A percentile compares a stretch with the other conserved stretches of the same genome.
These are phyloP conservation scores for Sebastes oblongus DNA, from an alignment of 2,797 vertebrate species.

Conservation along the genomic window DNA sequence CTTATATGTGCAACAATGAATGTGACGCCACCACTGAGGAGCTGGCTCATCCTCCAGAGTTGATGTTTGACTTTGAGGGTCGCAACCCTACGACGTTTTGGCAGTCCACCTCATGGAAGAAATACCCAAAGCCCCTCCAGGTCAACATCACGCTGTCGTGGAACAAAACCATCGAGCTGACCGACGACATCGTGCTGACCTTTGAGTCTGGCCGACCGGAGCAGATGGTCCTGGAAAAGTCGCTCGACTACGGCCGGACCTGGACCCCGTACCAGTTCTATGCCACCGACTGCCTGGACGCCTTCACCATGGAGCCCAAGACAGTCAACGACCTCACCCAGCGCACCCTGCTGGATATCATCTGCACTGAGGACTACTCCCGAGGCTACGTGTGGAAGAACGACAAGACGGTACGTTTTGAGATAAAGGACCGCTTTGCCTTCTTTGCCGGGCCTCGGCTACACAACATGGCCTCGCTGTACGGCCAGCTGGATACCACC, in stretches of 20 bases:
- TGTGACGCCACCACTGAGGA: conserved; percentile 94
- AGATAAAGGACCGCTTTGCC: conserved; percentile 98
- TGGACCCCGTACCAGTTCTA: conserved; percentile 99
- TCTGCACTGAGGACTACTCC: conserved; percentile 99
- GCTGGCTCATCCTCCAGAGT: conserved; percentile 92
- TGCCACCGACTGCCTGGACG: conserved; percentile 96
- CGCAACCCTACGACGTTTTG: conserved; percentile 96
- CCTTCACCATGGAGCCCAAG: conserved; percentile 98
- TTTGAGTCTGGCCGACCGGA: conserved; percentile 97
- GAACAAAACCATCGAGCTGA: conserved; percentile 98
- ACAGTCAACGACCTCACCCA: conserved; percentile 92
- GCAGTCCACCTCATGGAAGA: conserved; percentile 97
- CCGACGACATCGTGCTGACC: conserved; percentile 95
- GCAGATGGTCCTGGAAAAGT: conserved; percentile 99
- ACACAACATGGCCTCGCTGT: conserved; percentile 98
- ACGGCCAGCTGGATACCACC: conserved; percentile 97
- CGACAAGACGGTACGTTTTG: conserved; percentile 96
- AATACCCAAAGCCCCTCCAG: conserved; percentile 93
- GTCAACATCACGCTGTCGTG: conserved; percentile 97
- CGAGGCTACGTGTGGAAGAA: conserved; percentile 94
- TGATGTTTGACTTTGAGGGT: conserved; percentile 98
- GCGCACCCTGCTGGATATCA: conserved; percentile 94
- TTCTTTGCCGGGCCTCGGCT: conserved; percentile 96
- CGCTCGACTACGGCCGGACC: conserved; percentile 93
- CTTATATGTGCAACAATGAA: conserved; percentile 99